phyloP scores from a whole-genome alignment of 2,113 vertebrate species.

The Pedetes capensis region DNA sequence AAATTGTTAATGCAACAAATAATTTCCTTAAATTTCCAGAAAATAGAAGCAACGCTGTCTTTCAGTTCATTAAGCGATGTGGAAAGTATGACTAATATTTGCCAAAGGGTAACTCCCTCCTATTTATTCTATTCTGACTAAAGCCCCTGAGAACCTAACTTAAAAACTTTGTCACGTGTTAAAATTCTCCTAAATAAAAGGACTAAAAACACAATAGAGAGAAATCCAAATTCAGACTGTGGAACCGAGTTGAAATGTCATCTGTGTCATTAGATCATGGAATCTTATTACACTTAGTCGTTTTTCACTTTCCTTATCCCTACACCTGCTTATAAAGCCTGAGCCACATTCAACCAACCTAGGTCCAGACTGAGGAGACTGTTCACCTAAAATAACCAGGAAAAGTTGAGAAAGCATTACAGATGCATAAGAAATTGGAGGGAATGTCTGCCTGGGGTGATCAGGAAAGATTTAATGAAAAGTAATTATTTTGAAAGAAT shows the following conservation, averaged over 20 bases:
- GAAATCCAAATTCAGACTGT: background rate
- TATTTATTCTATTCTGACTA: background rate
- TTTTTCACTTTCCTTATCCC: background rate
- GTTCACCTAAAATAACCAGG: background rate
- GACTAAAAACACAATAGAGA: background rate
- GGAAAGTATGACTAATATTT: background rate
- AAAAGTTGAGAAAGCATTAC: background rate
- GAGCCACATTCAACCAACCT: background rate
- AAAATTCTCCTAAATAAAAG: background rate
- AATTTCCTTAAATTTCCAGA: background rate
- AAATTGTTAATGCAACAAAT: background rate
- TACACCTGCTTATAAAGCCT: background rate
- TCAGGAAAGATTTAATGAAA: background rate
- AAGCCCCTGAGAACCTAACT: background rate
- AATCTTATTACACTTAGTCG: background rate
- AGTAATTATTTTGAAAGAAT: background rate
- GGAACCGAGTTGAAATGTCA: background rate
- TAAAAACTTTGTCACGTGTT: background rate
- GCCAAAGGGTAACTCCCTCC: background rate
- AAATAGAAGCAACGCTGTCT: background rate
- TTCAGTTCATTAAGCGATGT: background rate
- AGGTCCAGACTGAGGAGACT: background rate
- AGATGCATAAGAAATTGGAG: background rate
- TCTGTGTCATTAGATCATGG: background rate
- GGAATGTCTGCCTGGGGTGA: background rate